Evolutionary conservation across 2,113 vertebrate species (phyloP), one percentile per base, ranked within the genome.

Genomic region (Dermatemys mawii): DNA sequence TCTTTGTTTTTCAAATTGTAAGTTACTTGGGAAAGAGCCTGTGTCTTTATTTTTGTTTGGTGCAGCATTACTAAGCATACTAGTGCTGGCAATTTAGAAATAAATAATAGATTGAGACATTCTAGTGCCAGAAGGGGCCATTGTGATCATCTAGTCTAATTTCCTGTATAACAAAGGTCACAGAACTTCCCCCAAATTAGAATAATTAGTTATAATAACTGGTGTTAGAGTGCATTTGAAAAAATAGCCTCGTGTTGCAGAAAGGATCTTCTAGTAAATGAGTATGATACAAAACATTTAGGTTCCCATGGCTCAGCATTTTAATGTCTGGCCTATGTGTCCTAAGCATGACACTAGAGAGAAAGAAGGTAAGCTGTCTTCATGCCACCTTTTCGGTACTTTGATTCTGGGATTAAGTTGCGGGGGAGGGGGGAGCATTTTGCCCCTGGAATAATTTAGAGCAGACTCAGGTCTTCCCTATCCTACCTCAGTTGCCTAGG

Each of bases 341-440:
- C 2, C 24, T 32, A 48, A 76, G 11, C 41, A n/a, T 6, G 22
- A 17, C 7, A 11, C 10, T 32, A 12, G 27, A 60, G 12, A 60
- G 12, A 29, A 60, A 29, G 38, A 80, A 83, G 63, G 51, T 53
- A 78, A 24, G 32, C 32, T 38, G 38, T 13, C 10, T 38, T 6
- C 29, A 78, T 63, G 48, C 38, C 38, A 63, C 8, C 19, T 63
- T 67, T 53, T 32, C 78, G 48, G 60, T 5, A 53, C 32, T 13
- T 6, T 60, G 11, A 11, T 48, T 67, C 3, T 49, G 35, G 9
- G 26, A 48, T 24, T 26, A 0, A 0, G 13, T 48, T n/a, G n/a
- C n/a, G n/a, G n/a, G n/a, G n/a, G n/a, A n/a, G n/a, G n/a, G 19
- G 48, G 67, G 9, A 11, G 5, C 29, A 60, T 60, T 14, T 13